A percentile compares a stretch with the other conserved stretches of the same genome.
Evolutionary conservation across 2,797 vertebrate genomes (phyloP).

Genomic region (Hozukius guyotensis): DNA sequence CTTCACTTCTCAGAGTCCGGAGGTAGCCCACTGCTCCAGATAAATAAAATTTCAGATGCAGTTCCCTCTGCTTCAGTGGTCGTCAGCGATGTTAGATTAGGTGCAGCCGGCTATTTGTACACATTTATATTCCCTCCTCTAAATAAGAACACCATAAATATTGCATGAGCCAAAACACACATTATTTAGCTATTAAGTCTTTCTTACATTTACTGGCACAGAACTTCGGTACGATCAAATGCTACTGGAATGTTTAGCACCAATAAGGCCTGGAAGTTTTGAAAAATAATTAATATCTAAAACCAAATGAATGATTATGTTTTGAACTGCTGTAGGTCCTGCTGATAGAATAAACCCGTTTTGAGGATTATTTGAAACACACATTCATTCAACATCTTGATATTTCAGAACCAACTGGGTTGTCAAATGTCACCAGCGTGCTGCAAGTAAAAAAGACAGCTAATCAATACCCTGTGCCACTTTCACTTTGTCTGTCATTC

Average conservation of each 20-base stretch:
- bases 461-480: constrained; percentile 46
- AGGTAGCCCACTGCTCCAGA: background rate
- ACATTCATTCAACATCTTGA: constrained; percentile 27
- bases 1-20: too few species aligned
- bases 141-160: background rate
- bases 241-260: background rate
- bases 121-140: background rate
- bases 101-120: background rate
- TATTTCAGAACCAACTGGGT: constrained; percentile 16
- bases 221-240: background rate
- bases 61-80: background rate
- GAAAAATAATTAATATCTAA: background rate
- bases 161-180: background rate
- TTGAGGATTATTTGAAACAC: background rate
- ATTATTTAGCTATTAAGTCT: background rate
- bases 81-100: background rate
- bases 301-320: background rate
- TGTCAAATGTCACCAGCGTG: constrained; percentile 7
- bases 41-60: background rate
- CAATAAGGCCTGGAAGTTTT: background rate
- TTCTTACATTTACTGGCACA: background rate
- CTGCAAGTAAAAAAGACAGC: constrained; percentile 34
- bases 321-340: background rate
- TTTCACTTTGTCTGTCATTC: constrained; percentile 47
- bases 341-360: background rate